Conservation (phyloP, 92 coral and sea anemone species). For the Porites rus region DNA sequence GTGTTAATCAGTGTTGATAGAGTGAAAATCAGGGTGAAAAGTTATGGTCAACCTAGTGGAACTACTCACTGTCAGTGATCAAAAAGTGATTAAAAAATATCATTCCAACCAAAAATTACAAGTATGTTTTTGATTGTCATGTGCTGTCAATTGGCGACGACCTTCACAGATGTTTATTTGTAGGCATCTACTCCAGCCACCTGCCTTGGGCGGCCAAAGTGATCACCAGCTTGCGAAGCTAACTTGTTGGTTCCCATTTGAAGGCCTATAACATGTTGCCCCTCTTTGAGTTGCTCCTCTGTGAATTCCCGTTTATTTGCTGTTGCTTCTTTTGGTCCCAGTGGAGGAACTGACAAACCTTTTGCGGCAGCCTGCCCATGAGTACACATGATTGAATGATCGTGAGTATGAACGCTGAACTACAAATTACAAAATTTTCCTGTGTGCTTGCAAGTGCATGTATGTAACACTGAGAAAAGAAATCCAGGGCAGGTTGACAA, state of each 20-base stretch:
- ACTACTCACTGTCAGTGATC: too few relatives aligned
- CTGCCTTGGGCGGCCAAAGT: conserved; percentile 84
- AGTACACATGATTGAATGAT: conserved; percentile 44
- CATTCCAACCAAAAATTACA: too few relatives aligned
- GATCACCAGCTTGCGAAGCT: conserved; percentile 87
- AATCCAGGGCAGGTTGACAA: too few relatives aligned
- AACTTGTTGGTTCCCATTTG: conserved; percentile 91
- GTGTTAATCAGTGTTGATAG: too few relatives aligned
- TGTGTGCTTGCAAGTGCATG: background rate
- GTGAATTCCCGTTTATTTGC: conserved; percentile 74
- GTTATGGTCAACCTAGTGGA: too few relatives aligned
- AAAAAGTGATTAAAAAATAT: too few relatives aligned
- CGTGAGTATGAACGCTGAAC: conserved; percentile 16
- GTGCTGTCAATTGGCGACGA: too few relatives aligned
- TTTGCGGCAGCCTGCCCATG: conserved; percentile 48
- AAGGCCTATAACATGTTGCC: conserved; percentile 78
- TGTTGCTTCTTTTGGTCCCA: conserved; percentile 82
- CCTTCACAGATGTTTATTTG: conserved; percentile 38
- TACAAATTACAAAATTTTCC: background rate
- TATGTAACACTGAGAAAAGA: too few relatives aligned
- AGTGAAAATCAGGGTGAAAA: too few relatives aligned
- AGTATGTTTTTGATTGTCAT: too few relatives aligned
- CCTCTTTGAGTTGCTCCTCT: conserved; percentile 80
- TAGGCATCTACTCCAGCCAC: conserved; percentile 69
- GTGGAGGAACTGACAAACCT: conserved; percentile 42